Conservation (phyloP, 2,113 vertebrate species). For the Pachypanchax playfairii region DNA sequence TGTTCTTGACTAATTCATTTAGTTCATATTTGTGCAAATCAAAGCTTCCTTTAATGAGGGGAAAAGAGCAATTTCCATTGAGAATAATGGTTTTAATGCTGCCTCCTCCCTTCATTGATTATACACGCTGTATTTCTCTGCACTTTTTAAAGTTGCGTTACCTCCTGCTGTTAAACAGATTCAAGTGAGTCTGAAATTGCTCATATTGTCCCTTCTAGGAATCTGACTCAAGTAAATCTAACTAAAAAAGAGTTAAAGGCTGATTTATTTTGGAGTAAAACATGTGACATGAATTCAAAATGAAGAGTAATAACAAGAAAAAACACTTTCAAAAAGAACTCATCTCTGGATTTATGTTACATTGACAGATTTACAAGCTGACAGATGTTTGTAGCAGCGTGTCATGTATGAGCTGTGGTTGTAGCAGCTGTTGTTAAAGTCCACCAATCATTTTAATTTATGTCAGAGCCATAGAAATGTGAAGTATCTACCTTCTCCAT, state of each 20-base stretch:
- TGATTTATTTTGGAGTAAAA: constrained; percentile 7
- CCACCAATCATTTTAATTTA: constrained; percentile 6
- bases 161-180: constrained; percentile 6
- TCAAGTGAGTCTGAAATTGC: constrained; percentile 7
- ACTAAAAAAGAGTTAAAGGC: background rate
- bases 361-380: constrained; percentile 5
- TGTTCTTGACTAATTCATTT: background rate
- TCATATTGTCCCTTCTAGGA: background rate
- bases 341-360: too few relatives aligned
- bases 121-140: background rate
- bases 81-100: background rate
- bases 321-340: too few relatives aligned
- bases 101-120: background rate
- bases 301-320: background rate
- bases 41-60: background rate
- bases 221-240: background rate
- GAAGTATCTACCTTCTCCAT: background rate
- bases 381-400: constrained; percentile 5
- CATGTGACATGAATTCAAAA: background rate
- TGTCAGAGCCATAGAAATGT: background rate
- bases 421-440: background rate
- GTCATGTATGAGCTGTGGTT: background rate
- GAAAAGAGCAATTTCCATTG: background rate
- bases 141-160: constrained; percentile 10
- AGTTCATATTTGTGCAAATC: background rate